Percentiles rank a stretch among this genome's conserved stretches.
These are phyloP conservation scores for Platyura marginata DNA, from an alignment of 1,140 invertebrate genomes.

Conservation along the genomic window DNA sequence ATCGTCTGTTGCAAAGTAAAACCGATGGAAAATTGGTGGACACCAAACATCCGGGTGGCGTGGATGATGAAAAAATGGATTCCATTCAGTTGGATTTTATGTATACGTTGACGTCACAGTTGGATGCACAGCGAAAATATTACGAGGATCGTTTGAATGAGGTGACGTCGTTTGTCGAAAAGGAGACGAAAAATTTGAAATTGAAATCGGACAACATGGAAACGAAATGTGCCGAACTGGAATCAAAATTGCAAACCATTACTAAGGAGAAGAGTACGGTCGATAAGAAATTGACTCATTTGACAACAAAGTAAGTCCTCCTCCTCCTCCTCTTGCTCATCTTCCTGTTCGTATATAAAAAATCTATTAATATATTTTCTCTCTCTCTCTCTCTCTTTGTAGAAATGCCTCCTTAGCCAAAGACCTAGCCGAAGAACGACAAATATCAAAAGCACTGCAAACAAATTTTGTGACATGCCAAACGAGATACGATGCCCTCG, in stretches of 20 bases:
- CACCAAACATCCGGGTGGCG: conserved; percentile 33
- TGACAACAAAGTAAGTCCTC: conserved; percentile 32
- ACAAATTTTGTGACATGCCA: conserved; percentile 65
- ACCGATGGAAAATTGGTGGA: conserved; percentile 94
- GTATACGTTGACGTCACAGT: conserved; percentile 88
- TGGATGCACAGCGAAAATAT: conserved; percentile 84
- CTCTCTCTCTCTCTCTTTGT: conserved; percentile 1
- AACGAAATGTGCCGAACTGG: conserved; percentile 29
- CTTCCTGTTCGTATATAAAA: neutral
- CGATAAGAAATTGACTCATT: conserved; percentile 43
- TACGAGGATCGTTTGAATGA: conserved; percentile 70
- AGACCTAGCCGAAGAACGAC: conserved; percentile 59
- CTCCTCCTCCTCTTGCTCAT: neutral
- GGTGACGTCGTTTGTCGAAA: conserved; percentile 26
- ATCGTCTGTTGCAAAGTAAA: conserved; percentile 89
- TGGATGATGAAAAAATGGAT: conserved; percentile 76
- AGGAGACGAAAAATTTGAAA: conserved; percentile 24
- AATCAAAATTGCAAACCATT: conserved; percentile 29
- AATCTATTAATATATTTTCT: neutral
- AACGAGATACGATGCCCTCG: conserved; percentile 41
- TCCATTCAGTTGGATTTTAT: conserved; percentile 90
- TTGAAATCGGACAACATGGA: conserved; percentile 23
- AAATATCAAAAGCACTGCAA: conserved; percentile 56
- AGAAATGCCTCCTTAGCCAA: conserved; percentile 33
- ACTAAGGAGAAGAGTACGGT: conserved; percentile 42